A percentile compares a stretch with the other conserved stretches of the same genome.
These are phyloP conservation scores for Idaea aversata DNA, from an alignment of 2,888 invertebrate genomes.

Conservation along the genomic window DNA sequence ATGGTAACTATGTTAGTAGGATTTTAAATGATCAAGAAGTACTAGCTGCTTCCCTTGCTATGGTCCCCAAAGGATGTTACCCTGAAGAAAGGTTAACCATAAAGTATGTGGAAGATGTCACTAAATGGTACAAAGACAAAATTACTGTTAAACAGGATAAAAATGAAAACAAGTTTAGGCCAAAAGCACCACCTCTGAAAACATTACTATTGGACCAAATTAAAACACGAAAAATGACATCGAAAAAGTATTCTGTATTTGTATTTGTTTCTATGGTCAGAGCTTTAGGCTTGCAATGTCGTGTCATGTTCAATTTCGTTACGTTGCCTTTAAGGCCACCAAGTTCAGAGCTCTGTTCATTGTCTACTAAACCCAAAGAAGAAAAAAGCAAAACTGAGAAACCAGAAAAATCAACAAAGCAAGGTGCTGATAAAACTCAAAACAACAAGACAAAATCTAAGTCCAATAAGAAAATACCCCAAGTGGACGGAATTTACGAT, in stretches of 20 bases:
- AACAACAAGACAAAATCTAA: constrained; percentile 31
- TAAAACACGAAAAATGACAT: constrained; percentile 80
- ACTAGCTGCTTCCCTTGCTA: constrained; percentile 84
- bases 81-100: constrained; percentile 87
- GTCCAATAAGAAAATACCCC: constrained; percentile 60
- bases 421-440: constrained; percentile 6
- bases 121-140: constrained; percentile 87
- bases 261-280: constrained; percentile 89
- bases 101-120: constrained; percentile 87
- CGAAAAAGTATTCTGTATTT: constrained; percentile 85
- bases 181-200: constrained; percentile 70
- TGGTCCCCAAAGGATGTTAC: constrained; percentile 88
- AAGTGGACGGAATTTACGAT: constrained; percentile 80
- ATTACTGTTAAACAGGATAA: constrained; percentile 80
- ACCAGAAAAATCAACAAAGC: constrained; percentile 9
- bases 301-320: constrained; percentile 90
- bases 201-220: constrained; percentile 79
- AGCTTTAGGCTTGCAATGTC: constrained; percentile 89
- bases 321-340: constrained; percentile 87
- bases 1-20: constrained; percentile 87
- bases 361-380: constrained; percentile 71
- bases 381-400: constrained; percentile 28
- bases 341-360: constrained; percentile 81
- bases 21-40: constrained; percentile 84
- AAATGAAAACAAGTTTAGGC: constrained; percentile 73